Evolutionary conservation across 2,888 invertebrate species (phyloP).

Genomic region (Polydrusus tereticollis): DNA sequence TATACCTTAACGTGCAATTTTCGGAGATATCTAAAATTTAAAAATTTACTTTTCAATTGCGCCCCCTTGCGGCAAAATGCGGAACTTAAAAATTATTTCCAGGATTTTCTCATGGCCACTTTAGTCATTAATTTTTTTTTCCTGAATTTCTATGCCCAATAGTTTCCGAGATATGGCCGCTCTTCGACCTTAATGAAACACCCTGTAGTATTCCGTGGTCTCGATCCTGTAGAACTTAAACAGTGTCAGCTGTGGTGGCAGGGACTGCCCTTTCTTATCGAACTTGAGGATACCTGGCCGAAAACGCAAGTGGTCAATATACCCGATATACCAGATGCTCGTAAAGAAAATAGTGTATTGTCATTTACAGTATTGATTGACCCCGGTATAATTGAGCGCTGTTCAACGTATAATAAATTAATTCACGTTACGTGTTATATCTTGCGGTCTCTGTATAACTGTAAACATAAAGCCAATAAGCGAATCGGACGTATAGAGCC

Average conservation of each 20-base stretch:
- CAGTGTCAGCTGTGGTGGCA: conserved; percentile 36
- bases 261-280: conserved; percentile 20
- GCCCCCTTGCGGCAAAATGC: too few species aligned
- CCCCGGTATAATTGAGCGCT: conserved; percentile 15
- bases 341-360: not conserved
- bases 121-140: too few species aligned
- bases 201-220: too few species aligned
- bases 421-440: not conserved
- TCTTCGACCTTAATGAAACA: too few species aligned
- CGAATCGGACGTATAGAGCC: not conserved
- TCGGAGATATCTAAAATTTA: too few species aligned
- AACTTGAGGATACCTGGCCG: not conserved
- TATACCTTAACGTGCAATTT: too few species aligned
- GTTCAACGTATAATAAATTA: conserved; percentile 12
- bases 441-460: conserved; percentile 16
- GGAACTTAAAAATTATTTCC: too few species aligned
- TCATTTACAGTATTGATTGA: not conserved
- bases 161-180: too few species aligned
- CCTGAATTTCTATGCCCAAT: too few species aligned
- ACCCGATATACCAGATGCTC: not conserved
- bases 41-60: too few species aligned
- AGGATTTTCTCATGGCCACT: too few species aligned
- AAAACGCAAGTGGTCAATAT: too few species aligned
- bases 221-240: conserved; percentile 17
- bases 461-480: not conserved